Percentiles rank a stretch among this genome's conserved stretches.
These are phyloP conservation scores for Drosophila albomicans DNA, from an alignment of 1,140 invertebrate genomes.

Conservation along the genomic window DNA sequence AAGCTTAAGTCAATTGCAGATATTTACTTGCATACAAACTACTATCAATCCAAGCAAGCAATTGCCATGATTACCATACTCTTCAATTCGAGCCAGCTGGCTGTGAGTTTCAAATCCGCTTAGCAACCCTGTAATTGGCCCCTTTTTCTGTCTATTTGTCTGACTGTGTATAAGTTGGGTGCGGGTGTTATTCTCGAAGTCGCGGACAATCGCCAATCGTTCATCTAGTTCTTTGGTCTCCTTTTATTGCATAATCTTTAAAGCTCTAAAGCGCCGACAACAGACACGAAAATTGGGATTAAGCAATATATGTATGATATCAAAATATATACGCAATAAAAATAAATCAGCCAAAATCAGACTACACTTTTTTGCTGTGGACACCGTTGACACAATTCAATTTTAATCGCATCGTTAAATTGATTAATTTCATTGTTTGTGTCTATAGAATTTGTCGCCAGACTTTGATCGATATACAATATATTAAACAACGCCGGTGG, in stretches of 20 bases:
- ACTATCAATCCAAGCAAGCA: conserved; percentile 13
- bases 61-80: conserved; percentile 10
- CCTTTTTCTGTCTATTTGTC: conserved; percentile 32
- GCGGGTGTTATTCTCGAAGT: background rate
- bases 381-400: conserved; percentile 54
- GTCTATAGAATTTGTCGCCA: conserved; percentile 41
- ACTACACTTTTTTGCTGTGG: conserved; percentile 44
- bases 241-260: conserved; percentile 73
- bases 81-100: conserved; percentile 12
- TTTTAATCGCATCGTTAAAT: conserved; percentile 72
- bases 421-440: conserved; percentile 78
- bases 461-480: conserved; percentile 18
- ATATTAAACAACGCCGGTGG: conserved; percentile 25
- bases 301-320: conserved; percentile 7
- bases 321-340: conserved; percentile 48
- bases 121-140: conserved; percentile 77
- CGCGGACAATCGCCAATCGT: conserved; percentile 26
- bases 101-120: conserved; percentile 65
- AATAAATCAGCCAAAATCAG: conserved; percentile 63
- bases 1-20: conserved; percentile 8
- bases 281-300: conserved; percentile 22
- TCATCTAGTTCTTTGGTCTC: conserved; percentile 41
- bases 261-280: conserved; percentile 45
- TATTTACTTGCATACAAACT: conserved; percentile 8
- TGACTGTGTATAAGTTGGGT: conserved; percentile 7